Evolutionary conservation across 2,888 invertebrate species (phyloP).

Genomic region (Cremastinae sp.): DNA sequence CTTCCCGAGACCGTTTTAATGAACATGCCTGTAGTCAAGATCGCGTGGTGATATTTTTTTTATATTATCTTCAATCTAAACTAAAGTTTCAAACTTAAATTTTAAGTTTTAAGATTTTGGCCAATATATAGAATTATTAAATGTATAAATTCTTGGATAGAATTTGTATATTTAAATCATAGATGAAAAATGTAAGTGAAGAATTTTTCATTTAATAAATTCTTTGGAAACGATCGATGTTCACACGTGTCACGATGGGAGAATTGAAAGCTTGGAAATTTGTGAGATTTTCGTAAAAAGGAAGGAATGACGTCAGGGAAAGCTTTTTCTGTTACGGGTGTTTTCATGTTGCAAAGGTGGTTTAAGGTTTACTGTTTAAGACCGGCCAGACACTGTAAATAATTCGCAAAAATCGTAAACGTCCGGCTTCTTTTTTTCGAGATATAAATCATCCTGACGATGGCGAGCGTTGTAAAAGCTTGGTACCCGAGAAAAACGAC

Average conservation of each 20-base stretch:
- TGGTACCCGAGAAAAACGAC: constrained; percentile 48
- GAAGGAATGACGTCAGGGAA: constrained; percentile 1
- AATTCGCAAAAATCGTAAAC: constrained; percentile 76
- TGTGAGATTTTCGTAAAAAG: constrained; percentile 27
- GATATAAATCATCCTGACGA: constrained; percentile 71
- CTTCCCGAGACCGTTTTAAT: not conserved
- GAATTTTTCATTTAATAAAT: no score
- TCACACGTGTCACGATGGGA: not conserved
- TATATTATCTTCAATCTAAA: not conserved
- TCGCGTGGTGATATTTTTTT: not conserved
- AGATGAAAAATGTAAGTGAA: no score
- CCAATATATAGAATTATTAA: no score
- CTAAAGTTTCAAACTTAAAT: not conserved
- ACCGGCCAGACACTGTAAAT: constrained; percentile 70
- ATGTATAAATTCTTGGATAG: no score
- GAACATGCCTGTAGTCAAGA: no score
- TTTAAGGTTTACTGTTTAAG: constrained; percentile 17
- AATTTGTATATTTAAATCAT: no score
- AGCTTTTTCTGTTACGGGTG: not conserved
- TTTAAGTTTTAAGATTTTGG: not conserved
- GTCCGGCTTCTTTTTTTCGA: constrained; percentile 73
- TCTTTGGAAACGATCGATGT: not conserved
- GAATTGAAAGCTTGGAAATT: constrained; percentile 7
- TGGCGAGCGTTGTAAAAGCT: constrained; percentile 67
- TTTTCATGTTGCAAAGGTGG: not conserved